Percentiles rank a stretch among this genome's conserved stretches.
These are phyloP conservation scores for Drosophila macrospina DNA, from an alignment of 2,888 invertebrate species.

Conservation along the genomic window DNA sequence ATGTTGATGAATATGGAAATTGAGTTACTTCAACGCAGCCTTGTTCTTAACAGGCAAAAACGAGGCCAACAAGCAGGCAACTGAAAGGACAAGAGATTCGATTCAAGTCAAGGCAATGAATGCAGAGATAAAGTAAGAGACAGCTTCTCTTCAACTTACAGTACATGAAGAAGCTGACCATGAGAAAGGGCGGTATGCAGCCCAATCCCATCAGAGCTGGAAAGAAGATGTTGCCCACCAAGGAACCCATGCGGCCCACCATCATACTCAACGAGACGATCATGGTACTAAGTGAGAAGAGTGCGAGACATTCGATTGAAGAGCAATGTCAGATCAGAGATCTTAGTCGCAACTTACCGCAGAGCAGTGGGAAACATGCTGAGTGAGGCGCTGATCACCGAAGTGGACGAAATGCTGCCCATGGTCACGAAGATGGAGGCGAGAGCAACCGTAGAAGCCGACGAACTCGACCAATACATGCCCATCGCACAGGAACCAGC, in stretches of 20 bases:
- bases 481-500: conserved; percentile 86
- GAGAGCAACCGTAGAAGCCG: conserved; percentile 86
- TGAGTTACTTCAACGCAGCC: conserved; percentile 58
- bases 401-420: conserved; percentile 78
- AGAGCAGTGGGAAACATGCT: conserved; percentile 82
- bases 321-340: too few species aligned
- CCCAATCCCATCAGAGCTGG: conserved; percentile 89
- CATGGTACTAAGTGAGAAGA: conserved; percentile 87
- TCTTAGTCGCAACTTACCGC: conserved; percentile 61
- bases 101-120: not conserved
- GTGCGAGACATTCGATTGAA: not conserved
- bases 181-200: conserved; percentile 90
- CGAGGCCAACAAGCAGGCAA: conserved; percentile 58
- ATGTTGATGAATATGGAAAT: conserved; percentile 37
- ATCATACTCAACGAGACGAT: conserved; percentile 90
- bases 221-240: conserved; percentile 90
- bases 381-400: conserved; percentile 78
- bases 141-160: conserved; percentile 30
- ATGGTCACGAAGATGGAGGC: conserved; percentile 86
- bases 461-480: conserved; percentile 87
- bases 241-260: conserved; percentile 89
- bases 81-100: conserved; percentile 34
- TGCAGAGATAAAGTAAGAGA: too few species aligned
- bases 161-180: conserved; percentile 88
- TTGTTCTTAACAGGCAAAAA: conserved; percentile 73